Conservation (phyloP, 2,797 vertebrate genomes). For the Cirrhinus molitorella region DNA sequence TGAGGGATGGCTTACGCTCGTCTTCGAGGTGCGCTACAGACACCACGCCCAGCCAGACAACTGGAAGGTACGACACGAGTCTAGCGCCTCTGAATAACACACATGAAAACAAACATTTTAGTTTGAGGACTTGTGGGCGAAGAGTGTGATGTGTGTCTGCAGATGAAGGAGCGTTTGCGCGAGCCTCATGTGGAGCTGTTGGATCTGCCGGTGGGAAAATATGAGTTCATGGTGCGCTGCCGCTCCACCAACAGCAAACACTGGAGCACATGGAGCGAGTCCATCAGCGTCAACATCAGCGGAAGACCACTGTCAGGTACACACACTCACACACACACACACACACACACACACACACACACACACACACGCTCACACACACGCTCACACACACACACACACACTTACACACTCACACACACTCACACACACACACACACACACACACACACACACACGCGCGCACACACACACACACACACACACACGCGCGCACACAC, state of each 20-base stretch:
- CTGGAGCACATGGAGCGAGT: slow-evolving; percentile 80
- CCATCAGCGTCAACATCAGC: slow-evolving; percentile 66
- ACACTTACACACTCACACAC: no score
- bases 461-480: no score
- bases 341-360: background rate
- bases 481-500: no score
- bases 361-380: no score
- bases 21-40: slow-evolving; percentile 80
- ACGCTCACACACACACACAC: no score
- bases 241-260: slow-evolving; percentile 74
- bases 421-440: no score
- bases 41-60: slow-evolving; percentile 60
- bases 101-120: background rate
- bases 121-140: background rate
- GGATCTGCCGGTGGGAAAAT: slow-evolving; percentile 71
- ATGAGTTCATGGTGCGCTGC: slow-evolving; percentile 76
- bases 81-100: no score
- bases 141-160: slow-evolving; percentile 14
- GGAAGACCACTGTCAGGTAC: background rate
- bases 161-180: slow-evolving; percentile 74
- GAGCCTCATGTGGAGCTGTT: slow-evolving; percentile 76
- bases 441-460: no score
- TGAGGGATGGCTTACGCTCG: slow-evolving; percentile 81
- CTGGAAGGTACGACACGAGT: slow-evolving; percentile 77
- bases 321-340: background rate